Base-by-base conservation (phyloP, 2,113 vertebrate species). In the Cyphomyrus discorhynchus region DNA sequence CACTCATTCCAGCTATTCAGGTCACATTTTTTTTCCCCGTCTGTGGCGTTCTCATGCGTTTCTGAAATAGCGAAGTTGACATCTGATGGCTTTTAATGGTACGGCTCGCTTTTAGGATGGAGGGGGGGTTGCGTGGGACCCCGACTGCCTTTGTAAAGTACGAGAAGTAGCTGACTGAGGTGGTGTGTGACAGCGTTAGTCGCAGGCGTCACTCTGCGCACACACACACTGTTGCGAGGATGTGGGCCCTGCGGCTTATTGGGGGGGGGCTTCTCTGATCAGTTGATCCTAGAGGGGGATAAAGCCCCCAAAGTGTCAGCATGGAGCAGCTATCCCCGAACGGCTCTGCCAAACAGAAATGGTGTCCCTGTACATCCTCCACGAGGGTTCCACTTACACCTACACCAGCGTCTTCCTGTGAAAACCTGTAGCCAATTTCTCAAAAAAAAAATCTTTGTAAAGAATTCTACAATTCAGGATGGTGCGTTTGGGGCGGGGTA, bases 81-180 rank as follows among this genome's bases (percentile, higher is more conserved):
- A 11, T 89, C 19, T 24, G 39, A 84, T n/a, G 35, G 52, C 88
- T 80, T 89, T 88, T 50, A 89, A 89, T 35, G 47, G 87, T 42
- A 66, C 3, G 2, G 31, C 15, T 83, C 39, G 5, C 49, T 89
- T 89, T 89, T 53, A 56, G 88, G 50, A 70, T 70, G 62, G 47
- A 2, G 49, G 24, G n/a, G n/a, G n/a, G 70, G 11, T 39, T 77
- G 70, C 39, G 13, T 19, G 31, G 31, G 15, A 15, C 31, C 70
- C 35, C 15, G 31, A 15, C 70, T 77, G 70, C 31, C 31, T 77
- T 77, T 39, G 70, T 77, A 39, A 77, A 19, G 35, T 39, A 27
- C 27, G 62, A 8, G 62, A 27, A 66, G 27, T 19, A 74, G 70
- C 31, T 85, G 45, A 84, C 82, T 21, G 17, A 4, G 19, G 47